Base-by-base conservation (phyloP, 2,113 vertebrate genomes). In the Antennarius striatus region DNA sequence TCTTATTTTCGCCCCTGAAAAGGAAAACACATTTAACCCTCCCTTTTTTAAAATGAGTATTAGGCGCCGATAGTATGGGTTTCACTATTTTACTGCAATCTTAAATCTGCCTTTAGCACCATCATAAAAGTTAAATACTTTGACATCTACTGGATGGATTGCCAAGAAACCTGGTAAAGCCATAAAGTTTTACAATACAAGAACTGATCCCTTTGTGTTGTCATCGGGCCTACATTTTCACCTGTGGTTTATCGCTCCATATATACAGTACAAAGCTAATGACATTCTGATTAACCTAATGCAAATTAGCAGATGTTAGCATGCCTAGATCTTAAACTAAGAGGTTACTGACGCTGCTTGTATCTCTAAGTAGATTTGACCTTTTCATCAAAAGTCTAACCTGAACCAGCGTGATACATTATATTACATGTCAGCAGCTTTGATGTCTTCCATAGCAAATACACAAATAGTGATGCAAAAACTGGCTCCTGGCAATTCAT, bases 361-460 rank as follows among this genome's bases (percentile, higher is more conserved):
- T 30, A 55, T 30, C 13, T 17, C 9, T 4, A 4, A 17, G 39
- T 29, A 17, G 13, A n/a, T 46, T 4, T 50, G 6, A 63, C 22
- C 0, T 61, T 36, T 53, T 5, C 32, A 49, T 57, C 13, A 46
- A 36, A 49, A 61, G 42, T 60, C 13, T 60, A 32, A 59, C 56
- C 50, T 39, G 39, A 56, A 56, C n/a, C 6, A n/a, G 17, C 51
- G 50, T 15, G 36, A 51, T 30, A 17, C 8, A 52, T 17, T 7
- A 12, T 4, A 63, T 72, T 42, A 57, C 29, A 47, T 16, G 48
- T 46, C 16, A 22, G 6, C 9, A 17, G 62, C 56, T 47, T 64
- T 71, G 67, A 75, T 64, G 46, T 13, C 45, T 1, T 5, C 45
- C 48, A 43, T 47, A 28, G 69, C 56, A 42, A 73, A 75, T 40